A percentile compares a stretch with the other conserved stretches of the same genome.
Conservation (phyloP, 2,113 vertebrate genomes). For the Corythaixoides concolor region DNA sequence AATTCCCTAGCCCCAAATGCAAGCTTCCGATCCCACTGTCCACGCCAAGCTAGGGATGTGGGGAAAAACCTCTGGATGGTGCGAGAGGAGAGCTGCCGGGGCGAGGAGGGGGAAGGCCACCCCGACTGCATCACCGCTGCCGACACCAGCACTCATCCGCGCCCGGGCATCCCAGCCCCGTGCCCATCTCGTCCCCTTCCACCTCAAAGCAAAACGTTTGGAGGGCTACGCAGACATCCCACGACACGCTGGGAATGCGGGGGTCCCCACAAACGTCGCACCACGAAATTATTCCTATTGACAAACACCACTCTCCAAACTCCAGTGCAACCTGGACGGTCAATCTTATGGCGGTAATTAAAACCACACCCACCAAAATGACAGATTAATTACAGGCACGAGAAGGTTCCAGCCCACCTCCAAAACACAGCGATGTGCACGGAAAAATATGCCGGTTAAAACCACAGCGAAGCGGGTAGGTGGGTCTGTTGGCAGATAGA, state of each 20-base stretch:
- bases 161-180: accelerated
- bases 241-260: accelerated
- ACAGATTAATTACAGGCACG: neutral
- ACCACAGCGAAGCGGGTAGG: neutral
- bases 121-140: too few relatives aligned
- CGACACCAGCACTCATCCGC: too few relatives aligned
- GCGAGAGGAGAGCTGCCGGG: accelerated
- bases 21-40: accelerated
- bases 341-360: neutral
- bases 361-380: neutral
- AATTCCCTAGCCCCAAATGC: neutral
- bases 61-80: neutral
- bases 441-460: neutral
- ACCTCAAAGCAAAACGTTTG: accelerated
- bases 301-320: neutral
- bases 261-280: neutral
- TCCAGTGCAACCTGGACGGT: neutral
- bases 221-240: neutral
- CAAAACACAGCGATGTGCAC: neutral
- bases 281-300: neutral
- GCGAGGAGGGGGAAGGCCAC: neutral
- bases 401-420: neutral
- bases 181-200: neutral
- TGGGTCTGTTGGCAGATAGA: conserved; percentile 20
- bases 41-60: neutral